phyloP scores from a whole-genome alignment of 2,113 vertebrate genomes.

The Triplophysa tibetana region DNA sequence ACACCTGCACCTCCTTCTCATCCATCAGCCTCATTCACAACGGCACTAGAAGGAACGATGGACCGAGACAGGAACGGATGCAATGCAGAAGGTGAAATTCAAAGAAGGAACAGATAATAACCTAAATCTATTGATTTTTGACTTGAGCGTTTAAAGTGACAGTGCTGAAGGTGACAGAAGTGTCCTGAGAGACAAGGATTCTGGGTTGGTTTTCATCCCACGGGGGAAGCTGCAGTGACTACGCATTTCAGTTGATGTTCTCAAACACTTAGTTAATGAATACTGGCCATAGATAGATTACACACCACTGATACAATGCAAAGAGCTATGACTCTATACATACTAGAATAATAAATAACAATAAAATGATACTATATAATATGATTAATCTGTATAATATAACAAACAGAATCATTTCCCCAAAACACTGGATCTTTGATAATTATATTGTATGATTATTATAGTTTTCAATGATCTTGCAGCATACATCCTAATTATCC shows the following conservation, averaged over 20 bases:
- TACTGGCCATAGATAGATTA: not conserved
- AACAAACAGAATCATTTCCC: too few species aligned
- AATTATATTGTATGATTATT: too few species aligned
- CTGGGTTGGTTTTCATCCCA: not conserved
- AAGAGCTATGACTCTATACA: not conserved
- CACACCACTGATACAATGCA: not conserved
- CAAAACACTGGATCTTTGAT: too few species aligned
- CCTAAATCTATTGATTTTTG: conserved; percentile 59
- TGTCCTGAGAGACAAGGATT: conserved; percentile 20
- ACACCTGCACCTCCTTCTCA: conserved; percentile 48
- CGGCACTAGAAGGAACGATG: conserved; percentile 19
- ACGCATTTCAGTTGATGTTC: not conserved
- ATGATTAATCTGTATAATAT: too few species aligned
- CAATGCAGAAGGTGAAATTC: conserved; percentile 47
- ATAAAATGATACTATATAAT: too few species aligned
- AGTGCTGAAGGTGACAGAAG: conserved; percentile 49
- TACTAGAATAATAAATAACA: too few species aligned
- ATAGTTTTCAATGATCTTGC: too few species aligned
- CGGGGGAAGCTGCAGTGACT: not conserved
- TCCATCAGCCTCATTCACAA: conserved; percentile 58
- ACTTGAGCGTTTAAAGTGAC: conserved; percentile 28
- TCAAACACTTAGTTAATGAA: not conserved
- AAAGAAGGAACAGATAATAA: conserved; percentile 48
- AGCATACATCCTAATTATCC: too few species aligned
- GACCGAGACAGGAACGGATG: conserved; percentile 12